phyloP scores from a whole-genome alignment of 1,140 invertebrate species.

The Calliopsis andreniformis region DNA sequence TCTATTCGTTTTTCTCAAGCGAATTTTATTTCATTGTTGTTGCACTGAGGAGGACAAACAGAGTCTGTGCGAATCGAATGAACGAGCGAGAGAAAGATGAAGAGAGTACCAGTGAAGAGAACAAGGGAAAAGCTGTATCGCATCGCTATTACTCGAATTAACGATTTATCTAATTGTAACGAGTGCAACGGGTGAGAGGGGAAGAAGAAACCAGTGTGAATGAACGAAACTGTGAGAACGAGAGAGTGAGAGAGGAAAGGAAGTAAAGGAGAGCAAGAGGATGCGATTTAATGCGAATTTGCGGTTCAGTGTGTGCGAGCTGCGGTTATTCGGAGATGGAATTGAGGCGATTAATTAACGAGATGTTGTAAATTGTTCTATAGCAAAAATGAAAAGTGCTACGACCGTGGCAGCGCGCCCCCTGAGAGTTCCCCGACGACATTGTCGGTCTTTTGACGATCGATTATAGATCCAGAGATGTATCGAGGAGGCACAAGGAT shows the following conservation, averaged over 20 bases:
- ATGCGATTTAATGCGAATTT: no score
- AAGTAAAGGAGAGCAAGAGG: conserved; percentile 3
- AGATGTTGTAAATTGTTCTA: conserved; percentile 75
- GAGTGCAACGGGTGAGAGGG: conserved; percentile 35
- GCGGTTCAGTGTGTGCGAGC: conserved; percentile 39
- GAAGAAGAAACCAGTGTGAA: conserved; percentile 14
- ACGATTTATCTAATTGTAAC: conserved; percentile 57
- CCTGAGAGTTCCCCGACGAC: conserved; percentile 40
- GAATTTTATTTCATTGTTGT: conserved; percentile 62
- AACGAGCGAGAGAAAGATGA: conserved; percentile 25
- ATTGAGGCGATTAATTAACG: conserved; percentile 72
- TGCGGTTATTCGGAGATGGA: conserved; percentile 62
- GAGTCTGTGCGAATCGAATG: conserved; percentile 11
- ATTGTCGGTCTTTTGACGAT: neutral
- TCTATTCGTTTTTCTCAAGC: conserved; percentile 56
- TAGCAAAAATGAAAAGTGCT: conserved; percentile 72
- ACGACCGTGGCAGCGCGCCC: conserved; percentile 65
- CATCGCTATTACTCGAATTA: conserved; percentile 50
- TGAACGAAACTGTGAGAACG: conserved; percentile 25
- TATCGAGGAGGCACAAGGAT: neutral
- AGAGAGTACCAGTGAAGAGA: conserved; percentile 33
- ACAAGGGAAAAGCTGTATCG: conserved; percentile 34
- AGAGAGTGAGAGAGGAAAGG: conserved; percentile 32
- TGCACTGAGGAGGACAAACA: conserved; percentile 37
- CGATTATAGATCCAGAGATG: neutral